A percentile compares a stretch with the other conserved stretches of the same genome.
Conservation (phyloP, 2,113 vertebrate genomes). For the Tringa solitaria region DNA sequence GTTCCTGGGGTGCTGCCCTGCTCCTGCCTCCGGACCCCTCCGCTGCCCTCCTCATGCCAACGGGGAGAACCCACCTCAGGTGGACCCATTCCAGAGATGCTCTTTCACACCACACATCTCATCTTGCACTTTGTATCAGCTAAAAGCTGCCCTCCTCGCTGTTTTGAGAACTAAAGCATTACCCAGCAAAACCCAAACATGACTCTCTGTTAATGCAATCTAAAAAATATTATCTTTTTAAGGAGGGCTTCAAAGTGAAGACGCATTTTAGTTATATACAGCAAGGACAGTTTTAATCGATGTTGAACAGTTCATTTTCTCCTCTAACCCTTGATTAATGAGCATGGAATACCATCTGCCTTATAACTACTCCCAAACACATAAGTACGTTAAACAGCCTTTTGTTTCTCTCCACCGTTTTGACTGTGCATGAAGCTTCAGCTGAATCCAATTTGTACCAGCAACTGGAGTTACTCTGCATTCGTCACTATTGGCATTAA, state of each 20-base stretch:
- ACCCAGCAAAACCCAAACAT: background rate
- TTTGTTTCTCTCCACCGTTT: background rate
- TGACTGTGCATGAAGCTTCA: background rate
- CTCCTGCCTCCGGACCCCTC: too few species aligned
- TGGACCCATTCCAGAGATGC: accelerated
- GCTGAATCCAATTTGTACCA: background rate
- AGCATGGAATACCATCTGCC: background rate
- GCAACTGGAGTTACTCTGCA: background rate
- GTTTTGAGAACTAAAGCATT: background rate
- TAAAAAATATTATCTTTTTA: background rate
- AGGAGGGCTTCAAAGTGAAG: background rate
- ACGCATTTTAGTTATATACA: background rate
- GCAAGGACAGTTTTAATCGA: background rate
- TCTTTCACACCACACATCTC: background rate
- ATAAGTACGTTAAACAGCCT: background rate
- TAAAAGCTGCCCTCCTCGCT: background rate
- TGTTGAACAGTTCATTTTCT: background rate
- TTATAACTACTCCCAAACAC: background rate
- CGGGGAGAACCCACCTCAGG: background rate
- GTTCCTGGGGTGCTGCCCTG: too few species aligned
- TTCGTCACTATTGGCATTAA: background rate
- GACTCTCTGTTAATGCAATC: background rate
- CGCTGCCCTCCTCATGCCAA: too few species aligned
- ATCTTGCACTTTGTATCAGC: background rate
- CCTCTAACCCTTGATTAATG: background rate